Conservation (phyloP, 2,888 invertebrate species). For the Magallana nippona region DNA sequence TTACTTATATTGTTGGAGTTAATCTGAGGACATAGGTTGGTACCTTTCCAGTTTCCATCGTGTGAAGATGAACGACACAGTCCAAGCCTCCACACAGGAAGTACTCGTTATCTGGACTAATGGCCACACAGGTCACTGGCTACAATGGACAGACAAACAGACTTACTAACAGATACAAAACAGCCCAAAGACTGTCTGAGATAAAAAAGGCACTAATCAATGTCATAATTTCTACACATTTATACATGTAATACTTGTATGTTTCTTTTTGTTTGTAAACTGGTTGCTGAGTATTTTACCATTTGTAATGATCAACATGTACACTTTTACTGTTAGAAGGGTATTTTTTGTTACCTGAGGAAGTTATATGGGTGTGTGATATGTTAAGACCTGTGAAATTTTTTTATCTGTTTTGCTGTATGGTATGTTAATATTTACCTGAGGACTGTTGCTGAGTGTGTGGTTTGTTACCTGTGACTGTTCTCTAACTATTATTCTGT, state of each 20-base stretch:
- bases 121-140: slow-evolving; percentile 73
- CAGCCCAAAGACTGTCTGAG: background rate
- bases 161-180: background rate
- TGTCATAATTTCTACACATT: background rate
- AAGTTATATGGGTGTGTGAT: background rate
- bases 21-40: background rate
- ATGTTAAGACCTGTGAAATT: background rate
- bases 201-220: too few species aligned
- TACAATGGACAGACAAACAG: slow-evolving; percentile 54
- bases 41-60: slow-evolving; percentile 73
- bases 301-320: background rate
- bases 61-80: slow-evolving; percentile 74
- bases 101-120: slow-evolving; percentile 69
- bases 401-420: too few species aligned
- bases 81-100: slow-evolving; percentile 76
- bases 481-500: background rate
- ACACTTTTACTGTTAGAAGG: background rate
- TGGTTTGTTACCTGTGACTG: slow-evolving; percentile 3
- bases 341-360: background rate
- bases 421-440: too few species aligned
- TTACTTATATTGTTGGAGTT: background rate
- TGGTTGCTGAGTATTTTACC: background rate
- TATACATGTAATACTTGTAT: too few species aligned
- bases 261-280: too few species aligned
- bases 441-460: too few species aligned